phyloP scores from a whole-genome alignment of 2,113 vertebrate species.

The Podarcis raffonei region DNA sequence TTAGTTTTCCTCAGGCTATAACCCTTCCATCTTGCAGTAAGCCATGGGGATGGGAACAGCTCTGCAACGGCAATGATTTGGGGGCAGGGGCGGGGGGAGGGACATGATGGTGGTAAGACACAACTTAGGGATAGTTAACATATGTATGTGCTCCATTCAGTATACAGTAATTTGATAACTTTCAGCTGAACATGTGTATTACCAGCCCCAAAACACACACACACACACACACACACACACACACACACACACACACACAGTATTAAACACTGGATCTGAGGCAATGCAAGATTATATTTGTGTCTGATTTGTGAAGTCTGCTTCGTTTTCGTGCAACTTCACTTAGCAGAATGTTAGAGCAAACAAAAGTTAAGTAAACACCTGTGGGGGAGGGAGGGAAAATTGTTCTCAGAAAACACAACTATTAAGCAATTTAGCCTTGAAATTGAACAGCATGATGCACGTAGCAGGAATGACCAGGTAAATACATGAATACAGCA shows the following conservation, averaged over 20 bases:
- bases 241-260: no score
- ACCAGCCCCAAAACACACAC: background rate
- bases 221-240: no score
- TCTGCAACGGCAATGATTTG: no score
- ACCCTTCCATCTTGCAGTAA: no score
- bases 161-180: background rate
- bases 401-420: conserved; percentile 5
- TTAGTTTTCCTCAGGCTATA: no score
- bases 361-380: background rate
- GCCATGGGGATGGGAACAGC: no score
- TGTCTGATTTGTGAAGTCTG: background rate
- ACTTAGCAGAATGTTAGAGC: conserved; percentile 7
- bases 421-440: conserved; percentile 59
- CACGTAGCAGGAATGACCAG: conserved; percentile 31
- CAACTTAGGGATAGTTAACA: background rate
- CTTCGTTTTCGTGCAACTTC: background rate
- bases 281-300: background rate
- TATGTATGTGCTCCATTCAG: background rate
- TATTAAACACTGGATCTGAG: background rate
- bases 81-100: no score
- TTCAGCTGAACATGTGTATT: background rate
- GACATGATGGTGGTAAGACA: no score
- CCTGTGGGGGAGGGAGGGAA: background rate
- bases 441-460: conserved; percentile 52
- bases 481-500: background rate